Evolutionary conservation across 2,113 vertebrate species (phyloP), one percentile per base, ranked within the genome.

Genomic region (Passer domesticus): DNA sequence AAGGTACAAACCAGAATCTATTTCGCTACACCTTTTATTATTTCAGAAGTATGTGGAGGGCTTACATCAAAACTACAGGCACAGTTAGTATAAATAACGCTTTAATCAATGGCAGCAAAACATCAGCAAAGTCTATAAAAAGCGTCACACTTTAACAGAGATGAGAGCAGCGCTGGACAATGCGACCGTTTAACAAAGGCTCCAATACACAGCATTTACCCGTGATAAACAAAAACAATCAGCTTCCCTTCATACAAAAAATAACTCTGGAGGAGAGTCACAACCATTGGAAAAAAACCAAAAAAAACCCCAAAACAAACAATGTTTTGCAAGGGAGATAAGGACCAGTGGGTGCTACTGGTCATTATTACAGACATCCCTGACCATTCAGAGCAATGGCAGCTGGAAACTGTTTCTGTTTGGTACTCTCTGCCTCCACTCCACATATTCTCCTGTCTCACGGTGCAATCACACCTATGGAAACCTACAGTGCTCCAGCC

Each of bases 41-140:
- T 97, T 96, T 96, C 91, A 96, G 94, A 97, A 79, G 83, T 90
- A 96, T 94, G 93, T 50, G 91, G 91, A 96, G 78, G 94, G 90
- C 69, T 97, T 97, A 97, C 97, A 98, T 97, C 92, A 97, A 97
- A 98, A 97, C 96, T 98, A 95, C 97, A 98, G 94, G 97, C 89
- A 97, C 96, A 96, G 95, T 96, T 95, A 96, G 93, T 96, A 97
- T 98, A 98, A 98, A 98, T 98, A 98, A 96, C 74, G 94, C 78
- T 98, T 98, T 98, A 98, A 98, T 98, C 83, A 97, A 83, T 95
- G 97, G 97, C 97, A 97, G 95, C 89, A 97, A 96, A 97, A 96
- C 95, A 97, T 93, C 94, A 92, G 88, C 92, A 79, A 94, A 92
- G 64, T 97, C 94, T 97, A 90, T 96, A 87, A 96, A 97, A 98